Conservation (phyloP, 2,113 vertebrate species). For the Conger conger region DNA sequence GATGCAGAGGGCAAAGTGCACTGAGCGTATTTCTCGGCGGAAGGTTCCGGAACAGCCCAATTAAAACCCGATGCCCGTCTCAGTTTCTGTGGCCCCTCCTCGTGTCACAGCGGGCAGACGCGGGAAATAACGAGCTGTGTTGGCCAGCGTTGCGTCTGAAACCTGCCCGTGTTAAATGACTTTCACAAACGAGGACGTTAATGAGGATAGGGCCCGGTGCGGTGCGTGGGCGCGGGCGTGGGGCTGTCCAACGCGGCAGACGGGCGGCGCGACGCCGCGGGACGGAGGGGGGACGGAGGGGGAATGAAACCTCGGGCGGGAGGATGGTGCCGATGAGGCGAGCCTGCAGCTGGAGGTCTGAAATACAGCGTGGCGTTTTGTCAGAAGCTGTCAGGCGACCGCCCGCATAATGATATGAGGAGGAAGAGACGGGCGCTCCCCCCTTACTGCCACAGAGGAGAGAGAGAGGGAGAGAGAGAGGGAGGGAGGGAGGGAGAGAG, state of each 20-base stretch:
- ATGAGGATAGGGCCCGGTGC: not conserved
- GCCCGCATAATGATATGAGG: constrained; percentile 51
- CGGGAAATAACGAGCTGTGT: not conserved
- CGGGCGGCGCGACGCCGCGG: not conserved
- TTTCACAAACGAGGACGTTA: not conserved
- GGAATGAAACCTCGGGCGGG: constrained; percentile 40
- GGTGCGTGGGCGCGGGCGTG: too few species aligned
- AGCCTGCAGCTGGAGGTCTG: constrained; percentile 53
- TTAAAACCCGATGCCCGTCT: not conserved
- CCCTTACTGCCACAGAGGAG: not conserved
- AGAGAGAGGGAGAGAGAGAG: not conserved
- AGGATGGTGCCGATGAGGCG: constrained; percentile 53
- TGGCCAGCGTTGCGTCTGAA: not conserved
- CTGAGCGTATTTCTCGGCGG: not conserved
- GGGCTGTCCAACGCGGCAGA: not conserved
- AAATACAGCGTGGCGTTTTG: constrained; percentile 50
- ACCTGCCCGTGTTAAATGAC: not conserved
- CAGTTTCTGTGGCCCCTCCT: not conserved
- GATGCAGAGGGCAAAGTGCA: not conserved
- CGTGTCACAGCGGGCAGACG: not conserved
- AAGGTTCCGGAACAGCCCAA: not conserved
- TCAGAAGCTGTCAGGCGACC: constrained; percentile 58
- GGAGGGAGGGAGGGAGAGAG: not conserved
- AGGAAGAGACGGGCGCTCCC: not conserved
- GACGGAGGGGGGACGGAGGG: not conserved